Evolutionary conservation across 92 coral and sea anemone species (phyloP), one percentile per base, ranked within the genome.

Genomic region (Phenganax stokvisi): DNA sequence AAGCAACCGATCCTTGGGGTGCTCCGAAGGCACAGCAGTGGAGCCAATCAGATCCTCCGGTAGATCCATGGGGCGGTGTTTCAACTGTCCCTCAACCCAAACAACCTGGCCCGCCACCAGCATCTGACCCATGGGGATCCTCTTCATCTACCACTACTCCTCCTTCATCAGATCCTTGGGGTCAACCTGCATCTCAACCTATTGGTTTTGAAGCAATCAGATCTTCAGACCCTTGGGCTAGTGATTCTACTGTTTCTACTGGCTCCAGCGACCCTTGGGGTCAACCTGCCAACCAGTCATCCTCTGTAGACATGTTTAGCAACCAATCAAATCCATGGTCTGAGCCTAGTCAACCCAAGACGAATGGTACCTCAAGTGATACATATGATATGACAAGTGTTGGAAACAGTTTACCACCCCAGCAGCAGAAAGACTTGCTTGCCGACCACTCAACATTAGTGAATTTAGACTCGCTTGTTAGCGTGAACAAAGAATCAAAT

Each of bases 371-470:
- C 4, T 37, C 83, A 12, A 52, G 53, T 47, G 54, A 56, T 47
- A 29, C 15, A n/a, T 61, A 88, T 56, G 62, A 83, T 25, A 30
- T 81, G 83, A 53, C 81, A 11, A 52, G 75, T 56, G 72, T 84
- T 71, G 86, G 76, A 30, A 57, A 75, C 52, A 85, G 51, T 54
- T 44, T 83, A 30, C 88, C 83, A 12, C 73, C 72, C 56, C 47
- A 72, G 64, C 76, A 82, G 67, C 89, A 92, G 9, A 79, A 84
- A 15, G 85, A 82, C 7, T 71, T 88, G 59, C 84, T 96, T 10
- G 89, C 89, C 54, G 93, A 87, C 70, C 91, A 86, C 54, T 85
- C 93, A 47, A 88, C 89, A 59, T 86, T 96, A 57, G 96, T 96
- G 15, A 89, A 96, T 74, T 87, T 96, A 17, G 99, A 92, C 77